Percentiles rank a stretch among this genome's conserved stretches.
Conservation (phyloP, 2,797 vertebrate genomes). For the Sylvia borin region DNA sequence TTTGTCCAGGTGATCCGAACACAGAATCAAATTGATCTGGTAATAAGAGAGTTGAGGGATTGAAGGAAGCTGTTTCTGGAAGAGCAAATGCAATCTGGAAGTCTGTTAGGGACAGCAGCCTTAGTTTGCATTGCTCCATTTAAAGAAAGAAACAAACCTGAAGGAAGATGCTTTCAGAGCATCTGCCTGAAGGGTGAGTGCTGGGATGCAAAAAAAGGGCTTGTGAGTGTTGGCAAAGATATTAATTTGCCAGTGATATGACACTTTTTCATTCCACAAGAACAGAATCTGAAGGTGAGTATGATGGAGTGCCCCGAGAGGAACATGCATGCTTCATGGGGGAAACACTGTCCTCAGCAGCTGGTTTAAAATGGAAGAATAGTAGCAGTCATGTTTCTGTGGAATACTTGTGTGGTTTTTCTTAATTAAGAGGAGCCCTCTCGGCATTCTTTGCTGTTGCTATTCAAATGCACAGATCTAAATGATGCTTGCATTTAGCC, state of each 20-base stretch:
- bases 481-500: background rate
- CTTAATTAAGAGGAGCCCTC: background rate
- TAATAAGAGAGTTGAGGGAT: background rate
- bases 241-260: background rate
- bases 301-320: too few relatives aligned
- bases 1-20: background rate
- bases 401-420: background rate
- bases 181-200: background rate
- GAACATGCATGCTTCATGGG: background rate
- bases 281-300: background rate
- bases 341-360: background rate
- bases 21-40: background rate
- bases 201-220: background rate
- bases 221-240: background rate
- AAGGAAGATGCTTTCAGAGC: background rate
- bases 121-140: background rate
- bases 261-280: background rate
- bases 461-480: background rate
- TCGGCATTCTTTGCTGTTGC: accelerated
- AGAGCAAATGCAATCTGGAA: background rate
- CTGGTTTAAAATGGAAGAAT: background rate
- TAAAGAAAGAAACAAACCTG: background rate
- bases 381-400: background rate
- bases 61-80: background rate
- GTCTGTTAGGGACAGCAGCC: background rate